Percentiles rank a stretch among this genome's conserved stretches.
These are phyloP conservation scores for Nomia melanderi DNA, from an alignment of 1,140 invertebrate species.

Conservation along the genomic window DNA sequence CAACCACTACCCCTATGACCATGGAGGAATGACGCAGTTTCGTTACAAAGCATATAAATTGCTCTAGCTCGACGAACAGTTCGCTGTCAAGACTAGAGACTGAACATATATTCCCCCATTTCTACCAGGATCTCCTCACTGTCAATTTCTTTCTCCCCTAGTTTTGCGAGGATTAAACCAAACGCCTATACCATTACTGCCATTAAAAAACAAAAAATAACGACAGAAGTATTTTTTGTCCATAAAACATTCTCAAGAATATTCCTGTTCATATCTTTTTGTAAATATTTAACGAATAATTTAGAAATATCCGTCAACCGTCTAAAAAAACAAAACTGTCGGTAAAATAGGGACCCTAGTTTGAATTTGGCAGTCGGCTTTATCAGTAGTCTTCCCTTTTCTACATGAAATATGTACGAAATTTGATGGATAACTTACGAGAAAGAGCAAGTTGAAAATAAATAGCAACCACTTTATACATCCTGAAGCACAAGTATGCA, in stretches of 20 bases:
- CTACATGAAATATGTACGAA: no score
- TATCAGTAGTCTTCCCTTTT: no score
- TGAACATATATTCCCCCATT: neutral
- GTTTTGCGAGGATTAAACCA: neutral
- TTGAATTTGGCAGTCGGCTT: no score
- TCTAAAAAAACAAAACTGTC: no score
- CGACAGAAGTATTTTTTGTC: neutral
- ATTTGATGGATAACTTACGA: conserved; percentile 74
- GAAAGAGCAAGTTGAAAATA: conserved; percentile 81
- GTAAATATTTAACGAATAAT: no score
- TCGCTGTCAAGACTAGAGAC: neutral
- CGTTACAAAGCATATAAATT: conserved; percentile 3
- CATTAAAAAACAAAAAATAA: no score
- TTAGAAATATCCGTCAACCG: no score
- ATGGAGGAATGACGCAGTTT: conserved; percentile 33
- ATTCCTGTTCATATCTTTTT: neutral
- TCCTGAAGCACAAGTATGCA: conserved; percentile 64
- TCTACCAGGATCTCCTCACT: neutral
- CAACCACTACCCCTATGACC: conserved; percentile 27
- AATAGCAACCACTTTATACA: conserved; percentile 80
- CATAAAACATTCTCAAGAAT: neutral
- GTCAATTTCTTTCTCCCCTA: neutral
- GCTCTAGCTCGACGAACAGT: neutral
- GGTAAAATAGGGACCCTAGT: no score
- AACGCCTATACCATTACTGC: no score